phyloP scores from a whole-genome alignment of 1,140 invertebrate species.

The Drosophila sproati region DNA sequence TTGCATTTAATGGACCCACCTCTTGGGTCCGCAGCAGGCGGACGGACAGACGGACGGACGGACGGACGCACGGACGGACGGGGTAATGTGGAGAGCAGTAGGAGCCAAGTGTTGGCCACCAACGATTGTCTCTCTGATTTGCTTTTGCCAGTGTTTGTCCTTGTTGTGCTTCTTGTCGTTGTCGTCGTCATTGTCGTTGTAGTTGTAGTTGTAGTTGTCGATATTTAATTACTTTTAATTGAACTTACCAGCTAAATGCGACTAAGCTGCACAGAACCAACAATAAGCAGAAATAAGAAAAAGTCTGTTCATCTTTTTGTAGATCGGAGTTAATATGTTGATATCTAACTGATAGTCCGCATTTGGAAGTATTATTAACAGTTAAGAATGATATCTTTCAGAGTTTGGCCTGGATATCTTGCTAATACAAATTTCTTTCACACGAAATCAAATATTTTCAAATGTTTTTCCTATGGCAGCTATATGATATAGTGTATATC shows the following conservation, averaged over 20 bases:
- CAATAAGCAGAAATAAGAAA: slow-evolving; percentile 5
- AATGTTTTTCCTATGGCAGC: no score
- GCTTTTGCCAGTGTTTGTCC: neutral
- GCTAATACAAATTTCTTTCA: no score
- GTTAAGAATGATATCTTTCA: no score
- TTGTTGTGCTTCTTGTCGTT: neutral
- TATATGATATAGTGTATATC: neutral
- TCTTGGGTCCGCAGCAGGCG: neutral
- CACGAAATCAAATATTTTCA: no score
- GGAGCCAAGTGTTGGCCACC: neutral
- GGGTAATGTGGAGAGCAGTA: neutral
- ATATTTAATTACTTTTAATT: slow-evolving; percentile 76
- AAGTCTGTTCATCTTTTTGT: no score
- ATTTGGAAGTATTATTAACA: no score
- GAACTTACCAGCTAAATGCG: slow-evolving; percentile 59
- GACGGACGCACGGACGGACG: no score
- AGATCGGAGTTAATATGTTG: no score
- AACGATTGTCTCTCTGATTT: slow-evolving; percentile 2
- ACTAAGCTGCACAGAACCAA: slow-evolving; percentile 23
- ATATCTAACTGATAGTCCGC: no score
- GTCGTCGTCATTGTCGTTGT: no score
- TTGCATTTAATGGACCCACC: slow-evolving; percentile 77
- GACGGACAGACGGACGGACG: no score
- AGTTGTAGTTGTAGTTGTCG: slow-evolving; percentile 12
- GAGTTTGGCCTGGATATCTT: no score